Evolutionary conservation across 92 coral and sea anemone species (phyloP), one percentile per base, ranked within the genome.

Genomic region (Phenganax subtilis): DNA sequence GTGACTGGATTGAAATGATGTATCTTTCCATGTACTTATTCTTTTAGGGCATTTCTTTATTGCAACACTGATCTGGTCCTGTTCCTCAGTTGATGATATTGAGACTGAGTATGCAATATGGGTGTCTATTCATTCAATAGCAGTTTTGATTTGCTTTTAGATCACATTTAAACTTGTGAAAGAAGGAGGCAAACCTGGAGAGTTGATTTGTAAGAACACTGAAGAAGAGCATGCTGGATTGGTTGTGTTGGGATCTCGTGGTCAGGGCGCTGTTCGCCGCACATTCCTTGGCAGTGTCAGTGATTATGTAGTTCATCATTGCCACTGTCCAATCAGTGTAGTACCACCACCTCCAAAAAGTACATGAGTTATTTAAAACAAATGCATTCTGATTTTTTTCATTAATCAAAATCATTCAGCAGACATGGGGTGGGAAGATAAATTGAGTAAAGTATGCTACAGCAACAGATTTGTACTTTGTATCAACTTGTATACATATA

Each of bases 251-350:
- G 82, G 82, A 37, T 28, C 71, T 57, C 82, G 82, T 62, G 82
- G 82, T 37, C 72, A 31, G 60, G 72, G 82, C 9, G 82, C 82
- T 61, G 82, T 78, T 17, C 82, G 82, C 47, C 82, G 82, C 67
- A 78, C 82, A 78, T 78, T 78, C 54, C 71, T 78, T 61, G 82
- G 82, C 14, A 78, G 82, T 64, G 82, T 78, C 53, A 78, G 82
- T 60, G 72, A 78, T 63, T 78, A 78, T 62, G 82, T 78, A 31
- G 82, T 78, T 37, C 82, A 78, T 17, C 82, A 78, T 29, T 31
- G 82, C 54, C 82, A 78, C 29, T n/a, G 15, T 30, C 37, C 82
- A 3, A 59, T 64, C 55, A 60, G 82, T 64, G 72, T 78, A 60
- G 82, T 78, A 51, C 82, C 82, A 44, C 17, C 57, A 54, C 8